Evolutionary conservation across 2,888 invertebrate genomes (phyloP), one percentile per base, ranked within the genome.

Genomic region (Lasioglossum vierecki): DNA sequence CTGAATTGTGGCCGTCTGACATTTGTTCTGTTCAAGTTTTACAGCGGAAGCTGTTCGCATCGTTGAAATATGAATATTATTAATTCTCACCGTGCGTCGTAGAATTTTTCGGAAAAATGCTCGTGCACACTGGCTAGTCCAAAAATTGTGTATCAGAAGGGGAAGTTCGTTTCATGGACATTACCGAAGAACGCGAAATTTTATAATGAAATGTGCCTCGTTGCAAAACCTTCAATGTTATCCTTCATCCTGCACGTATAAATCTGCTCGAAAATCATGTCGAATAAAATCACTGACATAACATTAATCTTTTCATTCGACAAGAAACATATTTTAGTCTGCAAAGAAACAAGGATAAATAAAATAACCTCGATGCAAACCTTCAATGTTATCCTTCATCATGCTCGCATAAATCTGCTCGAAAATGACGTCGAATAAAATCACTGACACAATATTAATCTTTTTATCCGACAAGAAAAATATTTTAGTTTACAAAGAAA

Each of bases 21-120:
- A 60, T 82, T 86, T 86, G 71, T 75, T 79, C 79, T 82, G 86
- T 82, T 79, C 63, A 57, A 74, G 74, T 60, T 60, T 30, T 60
- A 60, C 60, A 15, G 60, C 15, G 26, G 5, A 11, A 5, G 26
- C 60, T 30, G 60, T 60, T 60, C 60, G 0, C 60, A 5, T 60
- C 60, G 26, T 5, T 26, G 26, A 13, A 60, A 60, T 60, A 26
- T 26, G 60, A 13, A 60, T 60, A 60, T 30, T 60, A 30, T 60
- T 60, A 60, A 30, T 30, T 60, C 15, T 15, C 60, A 6, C 4
- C 26, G 60, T 13, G 60, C 26, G 30, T 60, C 60, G 60, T 26
- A 60, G 26, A 15, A 30, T 26, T 60, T 60, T 26, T 26, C 15
- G 15, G 15, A 26, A 30, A 60, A 26, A 60, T 60, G 13, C 4